phyloP scores from a whole-genome alignment of 2,888 invertebrate genomes.

The Amblyjoppa fuscipennis region DNA sequence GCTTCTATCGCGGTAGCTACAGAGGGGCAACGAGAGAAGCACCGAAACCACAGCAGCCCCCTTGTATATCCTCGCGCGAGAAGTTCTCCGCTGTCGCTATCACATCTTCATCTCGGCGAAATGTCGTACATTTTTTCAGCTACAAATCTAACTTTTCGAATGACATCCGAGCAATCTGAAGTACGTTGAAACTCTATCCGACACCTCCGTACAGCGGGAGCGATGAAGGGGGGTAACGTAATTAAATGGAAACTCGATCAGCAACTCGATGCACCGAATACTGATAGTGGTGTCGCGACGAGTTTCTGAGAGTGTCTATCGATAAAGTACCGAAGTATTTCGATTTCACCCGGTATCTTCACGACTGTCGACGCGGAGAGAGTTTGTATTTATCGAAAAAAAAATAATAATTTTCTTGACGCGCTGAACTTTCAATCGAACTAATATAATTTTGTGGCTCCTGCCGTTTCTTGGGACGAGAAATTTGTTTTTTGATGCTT shows the following conservation, averaged over 20 bases:
- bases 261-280: conserved; percentile 62
- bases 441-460: not conserved
- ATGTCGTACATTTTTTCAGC: conserved; percentile 48
- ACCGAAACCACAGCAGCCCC: conserved; percentile 46
- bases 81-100: conserved; percentile 32
- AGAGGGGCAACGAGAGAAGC: conserved; percentile 36
- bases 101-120: conserved; percentile 36
- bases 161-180: conserved; percentile 50
- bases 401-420: not conserved
- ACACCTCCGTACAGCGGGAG: conserved; percentile 32
- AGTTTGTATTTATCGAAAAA: not conserved
- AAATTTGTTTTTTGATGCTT: not conserved
- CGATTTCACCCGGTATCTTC: not conserved
- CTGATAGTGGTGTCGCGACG: conserved; percentile 27
- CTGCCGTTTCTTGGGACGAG: not conserved
- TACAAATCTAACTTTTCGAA: conserved; percentile 61
- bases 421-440: not conserved
- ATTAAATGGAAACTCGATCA: conserved; percentile 66
- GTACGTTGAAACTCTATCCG: conserved; percentile 58
- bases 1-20: conserved; percentile 30
- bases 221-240: conserved; percentile 54
- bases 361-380: not conserved
- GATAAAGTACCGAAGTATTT: conserved; percentile 37
- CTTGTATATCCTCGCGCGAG: conserved; percentile 19
- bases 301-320: conserved; percentile 1